phyloP scores from a whole-genome alignment of 53 echinoderm and acorn worm species.

The Echinarachnius parma region DNA sequence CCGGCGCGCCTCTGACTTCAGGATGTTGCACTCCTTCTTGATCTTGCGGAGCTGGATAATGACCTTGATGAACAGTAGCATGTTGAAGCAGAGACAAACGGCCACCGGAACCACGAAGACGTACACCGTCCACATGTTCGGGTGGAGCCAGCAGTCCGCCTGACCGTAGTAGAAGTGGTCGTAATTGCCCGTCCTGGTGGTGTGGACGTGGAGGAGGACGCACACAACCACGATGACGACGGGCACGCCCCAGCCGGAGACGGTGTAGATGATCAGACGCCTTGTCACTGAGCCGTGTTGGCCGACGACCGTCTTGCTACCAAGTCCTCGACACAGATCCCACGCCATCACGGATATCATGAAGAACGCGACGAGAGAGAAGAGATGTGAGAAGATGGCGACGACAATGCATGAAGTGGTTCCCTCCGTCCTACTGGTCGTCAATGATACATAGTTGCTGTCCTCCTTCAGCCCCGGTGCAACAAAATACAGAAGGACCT shows the following conservation, averaged over 20 bases:
- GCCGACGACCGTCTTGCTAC: neutral
- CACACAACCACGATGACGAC: neutral
- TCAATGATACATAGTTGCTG: neutral
- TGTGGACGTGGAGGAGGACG: slow-evolving; percentile 1
- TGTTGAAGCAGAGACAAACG: neutral
- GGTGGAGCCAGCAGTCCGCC: slow-evolving; percentile 17
- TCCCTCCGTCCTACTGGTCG: neutral
- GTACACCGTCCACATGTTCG: neutral
- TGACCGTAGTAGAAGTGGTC: slow-evolving; percentile 9
- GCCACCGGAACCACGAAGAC: slow-evolving; percentile 14
- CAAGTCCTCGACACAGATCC: slow-evolving; percentile 5
- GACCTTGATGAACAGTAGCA: neutral
- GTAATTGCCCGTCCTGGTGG: neutral
- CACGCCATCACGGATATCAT: slow-evolving; percentile 51
- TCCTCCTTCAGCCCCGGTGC: neutral
- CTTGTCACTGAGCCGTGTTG: no score
- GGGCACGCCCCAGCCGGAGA: slow-evolving; percentile 14
- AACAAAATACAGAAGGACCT: slow-evolving; percentile 13
- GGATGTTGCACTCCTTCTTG: slow-evolving; percentile 9
- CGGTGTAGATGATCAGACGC: neutral
- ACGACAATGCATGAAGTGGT: slow-evolving; percentile 5
- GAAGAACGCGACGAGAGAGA: slow-evolving; percentile 46
- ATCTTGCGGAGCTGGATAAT: slow-evolving; percentile 1
- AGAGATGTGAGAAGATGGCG: slow-evolving; percentile 48
- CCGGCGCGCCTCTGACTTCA: neutral